A percentile compares a stretch with the other conserved stretches of the same genome.
Conservation (phyloP, 1,140 invertebrate genomes). For the Octopus sinensis region DNA sequence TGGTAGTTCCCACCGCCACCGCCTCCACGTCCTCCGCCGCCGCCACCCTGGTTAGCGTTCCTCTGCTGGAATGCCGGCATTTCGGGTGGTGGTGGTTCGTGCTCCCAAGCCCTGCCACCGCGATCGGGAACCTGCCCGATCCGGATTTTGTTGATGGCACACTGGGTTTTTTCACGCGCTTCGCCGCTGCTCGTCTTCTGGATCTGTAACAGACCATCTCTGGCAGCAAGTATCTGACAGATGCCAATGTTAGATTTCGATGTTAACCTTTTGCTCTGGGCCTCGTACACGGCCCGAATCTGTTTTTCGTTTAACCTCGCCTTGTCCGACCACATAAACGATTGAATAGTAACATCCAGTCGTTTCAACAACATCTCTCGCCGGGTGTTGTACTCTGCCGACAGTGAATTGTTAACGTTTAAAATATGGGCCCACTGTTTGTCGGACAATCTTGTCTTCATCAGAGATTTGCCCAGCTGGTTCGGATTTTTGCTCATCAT, state of each 20-base stretch:
- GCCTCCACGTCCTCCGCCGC: constrained; percentile 23
- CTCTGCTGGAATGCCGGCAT: constrained; percentile 89
- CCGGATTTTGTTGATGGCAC: constrained; percentile 78
- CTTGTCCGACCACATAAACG: constrained; percentile 86
- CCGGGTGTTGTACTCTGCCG: constrained; percentile 77
- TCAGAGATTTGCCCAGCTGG: constrained; percentile 73
- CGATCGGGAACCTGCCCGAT: constrained; percentile 76
- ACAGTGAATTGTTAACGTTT: constrained; percentile 69
- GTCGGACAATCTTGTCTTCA: constrained; percentile 71
- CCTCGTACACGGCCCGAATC: constrained; percentile 70
- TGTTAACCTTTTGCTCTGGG: constrained; percentile 66
- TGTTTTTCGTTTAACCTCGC: constrained; percentile 67
- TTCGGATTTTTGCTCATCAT: constrained; percentile 65
- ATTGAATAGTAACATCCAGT: constrained; percentile 90
- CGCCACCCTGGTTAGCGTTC: constrained; percentile 25
- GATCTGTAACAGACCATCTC: constrained; percentile 68
- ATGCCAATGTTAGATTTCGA: constrained; percentile 67
- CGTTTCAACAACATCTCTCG: constrained; percentile 85
- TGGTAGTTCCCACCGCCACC: constrained; percentile 23
- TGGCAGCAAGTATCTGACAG: constrained; percentile 75
- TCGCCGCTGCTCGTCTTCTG: constrained; percentile 83
- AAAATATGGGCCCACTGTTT: constrained; percentile 79
- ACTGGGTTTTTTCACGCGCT: constrained; percentile 76
- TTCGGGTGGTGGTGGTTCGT: constrained; percentile 87
- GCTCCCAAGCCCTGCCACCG: constrained; percentile 83